Percentiles rank a stretch among this genome's conserved stretches.
These are phyloP conservation scores for Oedothorax gibbosus DNA, from an alignment of 1,140 invertebrate species.

Conservation along the genomic window DNA sequence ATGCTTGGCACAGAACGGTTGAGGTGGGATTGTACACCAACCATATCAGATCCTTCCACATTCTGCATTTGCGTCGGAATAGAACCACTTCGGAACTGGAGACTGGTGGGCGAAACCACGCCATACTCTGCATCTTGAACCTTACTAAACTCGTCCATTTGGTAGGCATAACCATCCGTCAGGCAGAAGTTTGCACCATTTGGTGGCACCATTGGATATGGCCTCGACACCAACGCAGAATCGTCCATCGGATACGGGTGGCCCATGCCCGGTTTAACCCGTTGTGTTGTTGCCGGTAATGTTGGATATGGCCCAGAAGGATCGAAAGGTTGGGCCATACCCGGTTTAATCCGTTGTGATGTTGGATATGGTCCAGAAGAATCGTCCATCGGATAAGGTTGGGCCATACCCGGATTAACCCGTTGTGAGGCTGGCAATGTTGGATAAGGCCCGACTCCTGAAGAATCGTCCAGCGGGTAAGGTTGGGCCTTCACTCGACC, in stretches of 20 bases:
- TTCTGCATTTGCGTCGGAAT: constrained; percentile 50
- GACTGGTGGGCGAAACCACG: background rate
- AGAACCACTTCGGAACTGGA: constrained; percentile 48
- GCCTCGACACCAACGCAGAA: constrained; percentile 33
- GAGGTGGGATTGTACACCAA: constrained; percentile 9
- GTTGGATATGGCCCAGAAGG: too few species aligned
- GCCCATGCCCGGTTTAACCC: background rate
- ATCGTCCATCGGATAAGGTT: constrained; percentile 7
- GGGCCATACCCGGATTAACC: background rate
- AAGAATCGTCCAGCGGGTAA: background rate
- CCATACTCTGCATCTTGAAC: constrained; percentile 55
- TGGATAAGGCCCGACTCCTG: background rate
- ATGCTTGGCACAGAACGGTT: constrained; percentile 55
- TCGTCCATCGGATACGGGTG: constrained; percentile 22
- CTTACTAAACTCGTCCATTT: constrained; percentile 14
- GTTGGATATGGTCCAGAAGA: background rate
- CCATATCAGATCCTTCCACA: constrained; percentile 21
- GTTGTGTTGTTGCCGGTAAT: background rate
- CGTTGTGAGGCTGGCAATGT: constrained; percentile 9
- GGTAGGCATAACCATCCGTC: constrained; percentile 4
- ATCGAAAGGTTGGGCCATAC: too few species aligned
- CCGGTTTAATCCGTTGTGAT: background rate
- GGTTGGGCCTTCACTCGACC: background rate
- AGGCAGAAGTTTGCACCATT: background rate
- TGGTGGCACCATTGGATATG: constrained; percentile 21